These are phyloP conservation scores for Smutsia gigantea DNA, from an alignment of 2,797 vertebrate species.

Conservation along the genomic window DNA sequence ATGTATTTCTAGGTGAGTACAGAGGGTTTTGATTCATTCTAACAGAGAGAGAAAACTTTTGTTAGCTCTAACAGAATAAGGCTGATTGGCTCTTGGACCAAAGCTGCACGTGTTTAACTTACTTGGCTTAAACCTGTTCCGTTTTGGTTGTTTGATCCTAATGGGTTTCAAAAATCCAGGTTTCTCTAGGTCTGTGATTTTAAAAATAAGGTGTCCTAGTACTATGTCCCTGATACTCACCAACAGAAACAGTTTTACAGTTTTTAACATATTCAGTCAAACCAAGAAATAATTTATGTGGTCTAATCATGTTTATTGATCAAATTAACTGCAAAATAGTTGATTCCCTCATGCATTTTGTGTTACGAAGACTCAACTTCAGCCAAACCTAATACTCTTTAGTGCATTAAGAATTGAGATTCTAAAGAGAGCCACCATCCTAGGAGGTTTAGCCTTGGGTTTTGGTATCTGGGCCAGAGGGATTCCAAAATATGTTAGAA, in stretches of 20 bases:
- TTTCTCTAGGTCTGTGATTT: neutral
- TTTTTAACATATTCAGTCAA: neutral
- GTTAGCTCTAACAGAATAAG: neutral
- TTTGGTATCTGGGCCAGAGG: neutral
- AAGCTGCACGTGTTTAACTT: neutral
- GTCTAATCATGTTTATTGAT: neutral
- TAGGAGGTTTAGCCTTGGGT: neutral
- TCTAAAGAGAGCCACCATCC: neutral
- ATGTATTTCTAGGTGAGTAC: neutral
- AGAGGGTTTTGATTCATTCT: conserved; percentile 8
- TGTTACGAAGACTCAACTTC: neutral
- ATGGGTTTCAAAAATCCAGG: neutral
- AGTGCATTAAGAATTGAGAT: neutral
- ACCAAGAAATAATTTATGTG: conserved; percentile 6
- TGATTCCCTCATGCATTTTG: neutral
- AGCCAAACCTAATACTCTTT: neutral
- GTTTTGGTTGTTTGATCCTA: neutral
- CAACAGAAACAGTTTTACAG: neutral
- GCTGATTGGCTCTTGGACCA: neutral
- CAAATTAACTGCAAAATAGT: neutral
- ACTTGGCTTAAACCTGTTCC: neutral
- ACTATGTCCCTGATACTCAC: neutral
- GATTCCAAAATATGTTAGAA: neutral
- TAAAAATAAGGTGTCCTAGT: neutral
- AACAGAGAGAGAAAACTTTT: neutral